These are phyloP conservation scores for Lingula anatina DNA, from an alignment of 2,888 invertebrate species.

Conservation along the genomic window DNA sequence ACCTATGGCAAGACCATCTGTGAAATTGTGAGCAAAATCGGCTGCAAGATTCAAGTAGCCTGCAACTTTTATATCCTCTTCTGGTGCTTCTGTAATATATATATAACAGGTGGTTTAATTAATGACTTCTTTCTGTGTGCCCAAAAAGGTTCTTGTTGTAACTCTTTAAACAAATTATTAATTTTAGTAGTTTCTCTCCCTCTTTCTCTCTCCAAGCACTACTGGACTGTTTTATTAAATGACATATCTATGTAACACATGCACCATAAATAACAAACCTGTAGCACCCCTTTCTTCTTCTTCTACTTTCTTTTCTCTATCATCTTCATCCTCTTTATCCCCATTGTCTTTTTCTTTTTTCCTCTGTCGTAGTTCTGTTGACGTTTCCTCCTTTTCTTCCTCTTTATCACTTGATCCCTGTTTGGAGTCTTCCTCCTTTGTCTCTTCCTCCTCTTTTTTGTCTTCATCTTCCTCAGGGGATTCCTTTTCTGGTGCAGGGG, in stretches of 20 bases:
- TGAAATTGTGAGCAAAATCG: constrained; percentile 98
- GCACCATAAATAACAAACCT: not conserved
- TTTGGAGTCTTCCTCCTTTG: constrained; percentile 13
- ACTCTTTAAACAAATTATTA: not conserved
- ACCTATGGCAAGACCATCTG: constrained; percentile 97
- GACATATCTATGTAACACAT: not conserved
- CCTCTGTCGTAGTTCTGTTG: constrained; percentile 10
- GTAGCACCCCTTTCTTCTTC: constrained; percentile 5
- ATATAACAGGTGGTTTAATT: not conserved
- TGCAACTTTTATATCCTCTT: constrained; percentile 70
- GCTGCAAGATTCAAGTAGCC: constrained; percentile 96
- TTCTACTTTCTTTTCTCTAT: constrained; percentile 11
- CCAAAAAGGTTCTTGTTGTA: not conserved
- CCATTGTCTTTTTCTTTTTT: constrained; percentile 11
- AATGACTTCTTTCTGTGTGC: not conserved
- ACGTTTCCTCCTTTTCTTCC: constrained; percentile 15
- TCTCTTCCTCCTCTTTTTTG: constrained; percentile 7
- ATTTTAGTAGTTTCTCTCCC: not conserved
- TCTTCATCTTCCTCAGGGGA: constrained; percentile 4
- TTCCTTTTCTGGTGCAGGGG: constrained; percentile 9
- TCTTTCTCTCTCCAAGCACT: constrained; percentile 1
- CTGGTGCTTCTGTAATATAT: too few species aligned
- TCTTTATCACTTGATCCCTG: constrained; percentile 17
- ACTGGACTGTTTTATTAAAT: not conserved
- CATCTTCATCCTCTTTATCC: constrained; percentile 8